phyloP scores from a whole-genome alignment of 30 jellyfish, hydroid and myxozoan genomes.

The Rhopilema esculentum region DNA sequence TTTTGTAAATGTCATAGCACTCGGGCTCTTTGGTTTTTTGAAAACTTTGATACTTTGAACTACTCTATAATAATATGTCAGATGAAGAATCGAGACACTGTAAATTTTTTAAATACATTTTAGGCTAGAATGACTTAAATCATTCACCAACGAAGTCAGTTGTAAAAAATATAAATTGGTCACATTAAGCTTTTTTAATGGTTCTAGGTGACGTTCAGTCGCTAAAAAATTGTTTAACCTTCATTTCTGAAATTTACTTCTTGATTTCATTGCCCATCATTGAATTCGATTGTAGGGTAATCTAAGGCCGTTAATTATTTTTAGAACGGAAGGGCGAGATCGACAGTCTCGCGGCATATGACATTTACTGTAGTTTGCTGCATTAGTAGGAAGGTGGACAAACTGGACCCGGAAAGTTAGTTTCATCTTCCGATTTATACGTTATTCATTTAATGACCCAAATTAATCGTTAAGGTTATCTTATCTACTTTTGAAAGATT shows the following conservation, averaged over 20 bases:
- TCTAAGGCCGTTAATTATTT: not conserved
- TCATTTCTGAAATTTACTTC: not conserved
- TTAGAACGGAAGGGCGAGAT: not conserved
- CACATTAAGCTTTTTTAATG: not conserved
- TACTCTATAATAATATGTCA: too few species aligned
- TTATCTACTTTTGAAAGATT: not conserved
- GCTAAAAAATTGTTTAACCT: not conserved
- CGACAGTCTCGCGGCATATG: not conserved
- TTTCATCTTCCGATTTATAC: not conserved
- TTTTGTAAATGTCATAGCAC: not conserved
- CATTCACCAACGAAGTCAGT: not conserved
- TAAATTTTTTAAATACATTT: too few species aligned
- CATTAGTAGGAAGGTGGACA: not conserved
- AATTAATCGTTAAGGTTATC: not conserved
- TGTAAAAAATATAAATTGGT: too few species aligned
- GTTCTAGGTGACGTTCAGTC: not conserved
- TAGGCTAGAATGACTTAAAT: not conserved
- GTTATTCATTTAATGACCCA: not conserved
- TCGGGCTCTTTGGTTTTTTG: not conserved
- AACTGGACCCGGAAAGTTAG: conserved; percentile 38
- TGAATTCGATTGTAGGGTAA: not conserved
- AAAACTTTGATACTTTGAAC: not conserved
- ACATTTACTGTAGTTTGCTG: not conserved
- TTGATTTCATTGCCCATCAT: not conserved
- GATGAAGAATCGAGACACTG: too few species aligned